A percentile compares a stretch with the other conserved stretches of the same genome.
These are phyloP conservation scores for Zygogramma bicolorata DNA, from an alignment of 2,888 invertebrate species.

Conservation along the genomic window DNA sequence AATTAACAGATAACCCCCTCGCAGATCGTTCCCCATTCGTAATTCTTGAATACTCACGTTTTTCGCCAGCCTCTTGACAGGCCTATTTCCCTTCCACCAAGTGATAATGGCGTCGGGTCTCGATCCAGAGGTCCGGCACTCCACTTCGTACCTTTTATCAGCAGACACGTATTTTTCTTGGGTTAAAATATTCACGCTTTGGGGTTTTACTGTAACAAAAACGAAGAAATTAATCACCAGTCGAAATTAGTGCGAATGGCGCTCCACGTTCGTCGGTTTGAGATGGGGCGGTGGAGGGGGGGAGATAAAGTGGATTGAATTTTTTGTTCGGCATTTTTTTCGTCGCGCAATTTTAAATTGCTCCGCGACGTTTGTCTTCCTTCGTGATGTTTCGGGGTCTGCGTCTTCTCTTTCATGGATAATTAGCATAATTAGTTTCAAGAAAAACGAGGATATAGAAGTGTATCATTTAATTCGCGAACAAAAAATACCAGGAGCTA, in stretches of 20 bases:
- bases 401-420: background rate
- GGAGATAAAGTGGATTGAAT: conserved; percentile 20
- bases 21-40: background rate
- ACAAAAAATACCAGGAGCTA: no score
- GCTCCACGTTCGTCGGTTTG: background rate
- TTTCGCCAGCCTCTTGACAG: conserved; percentile 83
- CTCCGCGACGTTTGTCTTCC: background rate
- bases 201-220: conserved; percentile 83
- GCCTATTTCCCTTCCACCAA: conserved; percentile 91
- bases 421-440: background rate
- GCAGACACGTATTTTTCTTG: conserved; percentile 87
- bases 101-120: conserved; percentile 87
- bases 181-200: conserved; percentile 84
- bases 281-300: conserved; percentile 3
- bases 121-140: conserved; percentile 88
- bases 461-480: no score
- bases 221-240: conserved; percentile 27
- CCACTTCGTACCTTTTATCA: conserved; percentile 87
- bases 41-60: conserved; percentile 74
- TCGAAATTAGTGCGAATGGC: conserved; percentile 16
- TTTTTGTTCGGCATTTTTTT: conserved; percentile 11
- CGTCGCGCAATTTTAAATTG: background rate
- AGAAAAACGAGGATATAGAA: background rate
- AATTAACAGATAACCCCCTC: background rate
- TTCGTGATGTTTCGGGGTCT: background rate